Conservation (phyloP, 1,140 invertebrate genomes). For the Anadara kagoshimensis region DNA sequence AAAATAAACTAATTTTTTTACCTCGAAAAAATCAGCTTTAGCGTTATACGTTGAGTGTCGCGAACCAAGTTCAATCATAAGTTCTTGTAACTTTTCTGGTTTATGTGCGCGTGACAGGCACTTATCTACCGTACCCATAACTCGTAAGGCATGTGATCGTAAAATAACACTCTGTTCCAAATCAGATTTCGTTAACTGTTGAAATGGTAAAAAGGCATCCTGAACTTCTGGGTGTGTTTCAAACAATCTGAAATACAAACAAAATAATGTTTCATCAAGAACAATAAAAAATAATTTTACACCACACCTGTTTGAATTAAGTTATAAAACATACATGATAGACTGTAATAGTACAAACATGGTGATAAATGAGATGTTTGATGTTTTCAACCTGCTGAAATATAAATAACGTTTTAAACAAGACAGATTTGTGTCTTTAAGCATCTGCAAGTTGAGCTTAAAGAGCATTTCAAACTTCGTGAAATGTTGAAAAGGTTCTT, state of each 20-base stretch:
- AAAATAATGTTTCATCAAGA: background rate
- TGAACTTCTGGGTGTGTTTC: slow-evolving; percentile 34
- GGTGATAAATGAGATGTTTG: too few species aligned
- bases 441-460: too few species aligned
- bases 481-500: too few species aligned
- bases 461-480: too few species aligned
- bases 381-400: too few species aligned
- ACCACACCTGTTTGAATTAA: too few species aligned
- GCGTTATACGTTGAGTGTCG: slow-evolving; percentile 77
- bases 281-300: too few species aligned
- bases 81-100: slow-evolving; percentile 75
- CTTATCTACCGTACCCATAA: slow-evolving; percentile 79
- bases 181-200: slow-evolving; percentile 73
- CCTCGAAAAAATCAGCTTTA: slow-evolving; percentile 77
- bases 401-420: too few species aligned
- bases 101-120: slow-evolving; percentile 76
- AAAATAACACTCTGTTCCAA: slow-evolving; percentile 74
- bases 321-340: too few species aligned
- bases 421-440: too few species aligned
- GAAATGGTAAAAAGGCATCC: slow-evolving; percentile 76
- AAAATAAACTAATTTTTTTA: slow-evolving; percentile 60
- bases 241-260: slow-evolving; percentile 21
- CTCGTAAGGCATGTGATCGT: slow-evolving; percentile 75
- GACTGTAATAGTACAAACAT: too few species aligned
- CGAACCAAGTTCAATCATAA: slow-evolving; percentile 76